Evolutionary conservation across 1,140 invertebrate genomes (phyloP).

Genomic region (Tetramorium simillimum): DNA sequence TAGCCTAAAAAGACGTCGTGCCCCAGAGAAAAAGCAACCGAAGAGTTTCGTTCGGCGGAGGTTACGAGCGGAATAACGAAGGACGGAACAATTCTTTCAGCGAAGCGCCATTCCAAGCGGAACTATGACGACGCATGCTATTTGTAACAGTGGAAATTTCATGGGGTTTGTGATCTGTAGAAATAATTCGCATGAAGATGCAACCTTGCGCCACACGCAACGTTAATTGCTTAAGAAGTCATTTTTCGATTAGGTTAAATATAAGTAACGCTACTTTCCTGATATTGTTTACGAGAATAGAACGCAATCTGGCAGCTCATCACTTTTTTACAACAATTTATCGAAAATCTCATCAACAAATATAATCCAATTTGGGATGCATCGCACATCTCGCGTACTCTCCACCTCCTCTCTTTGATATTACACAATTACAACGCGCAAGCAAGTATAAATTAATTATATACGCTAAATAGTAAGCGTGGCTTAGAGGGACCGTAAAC

Average conservation of each 20-base stretch:
- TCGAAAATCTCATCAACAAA: conserved; percentile 11
- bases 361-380: conserved; percentile 36
- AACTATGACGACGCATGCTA: conserved; percentile 12
- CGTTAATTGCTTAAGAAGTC: neutral
- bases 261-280: neutral
- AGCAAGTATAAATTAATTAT: conserved; percentile 77
- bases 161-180: neutral
- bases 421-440: conserved; percentile 70
- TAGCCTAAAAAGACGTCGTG: conserved; percentile 65
- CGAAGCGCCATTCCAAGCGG: neutral
- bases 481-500: conserved; percentile 63
- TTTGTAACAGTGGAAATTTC: neutral
- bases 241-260: neutral
- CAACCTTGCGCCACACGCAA: neutral
- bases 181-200: neutral
- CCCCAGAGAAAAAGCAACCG: conserved; percentile 20
- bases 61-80: conserved; percentile 40
- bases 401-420: conserved; percentile 56
- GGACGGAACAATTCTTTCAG: conserved; percentile 41
- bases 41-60: conserved; percentile 53
- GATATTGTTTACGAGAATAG: neutral
- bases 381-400: neutral
- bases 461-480: conserved; percentile 72
- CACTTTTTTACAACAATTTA: neutral
- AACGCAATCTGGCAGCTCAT: neutral